Evolutionary conservation across 2,113 vertebrate genomes (phyloP), one percentile per base, ranked within the genome.

Genomic region (Proterorhinus semilunaris): DNA sequence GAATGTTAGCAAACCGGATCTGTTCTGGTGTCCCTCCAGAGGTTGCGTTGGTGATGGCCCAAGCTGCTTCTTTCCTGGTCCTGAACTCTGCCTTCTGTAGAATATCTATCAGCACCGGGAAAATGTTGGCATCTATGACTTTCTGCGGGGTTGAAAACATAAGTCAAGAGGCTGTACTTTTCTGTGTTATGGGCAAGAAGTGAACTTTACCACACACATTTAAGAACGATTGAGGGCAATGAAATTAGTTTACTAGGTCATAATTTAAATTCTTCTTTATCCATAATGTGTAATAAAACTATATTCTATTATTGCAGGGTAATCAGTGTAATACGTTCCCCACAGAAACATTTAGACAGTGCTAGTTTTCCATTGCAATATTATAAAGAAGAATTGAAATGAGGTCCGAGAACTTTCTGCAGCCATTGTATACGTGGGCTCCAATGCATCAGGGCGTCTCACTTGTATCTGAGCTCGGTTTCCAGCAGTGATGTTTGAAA

Each of bases 381-480:
- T 36, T 36, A 36, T 36, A 36, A 36, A 36, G 27, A 3, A 36
- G 3, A 27, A 27, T 2, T 27, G 1, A 36, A 36, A 36, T 36
- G 27, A 36, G 2, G 27, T 36, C 27, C 4, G 27, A 36, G 27
- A 36, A 36, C 27, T 36, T 21, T 21, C 21, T 21, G 21, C 1
- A 21, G 21, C 21, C 3, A 16, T 16, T 53, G 51, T 8, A 54
- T 21, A 17, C 7, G 0, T 16, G 16, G 8, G 52, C 17, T 54
- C n/a, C n/a, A 27, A 11, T 12, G 59, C 42, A 62, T 36, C 27
- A 43, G 43, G 59, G 48, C 9, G 21, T 1, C 0, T 65, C 49
- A 98, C 96, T 96, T 99, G 97, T 89, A 98, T 99, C 58, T 99
- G 98, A 72, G 94, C 96, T 88, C 97, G 87, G 91, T 98, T 99